Evolutionary conservation across 2,888 invertebrate genomes (phyloP), one percentile per base, ranked within the genome.

Genomic region (Belgica antarctica): DNA sequence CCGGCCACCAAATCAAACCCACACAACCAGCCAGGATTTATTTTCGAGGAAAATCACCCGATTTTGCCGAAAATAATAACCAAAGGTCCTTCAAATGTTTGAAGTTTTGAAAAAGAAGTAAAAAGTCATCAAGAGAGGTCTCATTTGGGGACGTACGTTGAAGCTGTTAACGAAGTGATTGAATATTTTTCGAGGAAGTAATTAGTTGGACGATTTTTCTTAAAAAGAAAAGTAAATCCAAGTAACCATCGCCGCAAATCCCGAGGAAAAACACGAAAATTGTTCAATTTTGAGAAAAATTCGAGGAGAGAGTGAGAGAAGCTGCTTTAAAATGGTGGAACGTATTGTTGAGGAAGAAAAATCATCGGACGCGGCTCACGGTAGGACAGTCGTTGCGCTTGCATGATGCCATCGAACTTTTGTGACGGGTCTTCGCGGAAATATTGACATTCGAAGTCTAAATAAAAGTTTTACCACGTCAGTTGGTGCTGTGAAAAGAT

Each of bases 261-360:
- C 41, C n/a, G n/a, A n/a, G n/a, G n/a, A 41, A 10, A 52, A 52
- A 22, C 52, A 22, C 22, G 22, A 59, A 59, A 22, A 59, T 27
- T 59, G 22, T 59, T n/a, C 27, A 46, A 46, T 47, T 71, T 65
- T 71, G 70, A 62, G 46, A 36, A 62, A 66, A 69, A 52, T 28
- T 17, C 46, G 36, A 46, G 47, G 47, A 59, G 46, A 65, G 12
- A 41, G 36, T 61, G 28, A n/a, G 70, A 62, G 57, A 62, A 52
- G 12, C 34, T 62, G 34, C 46, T 57, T 17, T 72, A 71, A 68
- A 74, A 86, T 87, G 87, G 87, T 87, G 74, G 87, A 87, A 80
- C 83, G 85, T 77, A 87, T 87, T 76, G 77, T 85, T 74, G 87
- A 87, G 78, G 68, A 68, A 28, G 84, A 87, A 81, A 80, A 73